A percentile compares a stretch with the other conserved stretches of the same genome.
These are phyloP conservation scores for Psittacula echo DNA, from an alignment of 2,797 vertebrate species.

Conservation along the genomic window DNA sequence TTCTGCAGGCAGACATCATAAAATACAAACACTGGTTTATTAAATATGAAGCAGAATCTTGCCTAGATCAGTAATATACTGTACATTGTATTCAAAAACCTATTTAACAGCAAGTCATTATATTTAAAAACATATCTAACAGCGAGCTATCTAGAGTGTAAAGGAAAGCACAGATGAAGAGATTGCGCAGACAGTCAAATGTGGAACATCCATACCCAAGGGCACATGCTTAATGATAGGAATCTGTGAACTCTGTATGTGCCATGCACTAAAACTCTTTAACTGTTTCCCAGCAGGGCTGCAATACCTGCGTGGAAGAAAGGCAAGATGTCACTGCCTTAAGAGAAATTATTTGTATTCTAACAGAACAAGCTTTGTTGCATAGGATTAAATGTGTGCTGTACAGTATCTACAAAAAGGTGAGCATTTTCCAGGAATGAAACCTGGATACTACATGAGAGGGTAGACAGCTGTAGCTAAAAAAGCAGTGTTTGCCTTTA, in stretches of 20 bases:
- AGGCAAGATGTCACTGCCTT: neutral
- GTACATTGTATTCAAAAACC: neutral
- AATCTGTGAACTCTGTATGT: neutral
- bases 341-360: neutral
- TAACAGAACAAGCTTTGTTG: neutral
- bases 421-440: neutral
- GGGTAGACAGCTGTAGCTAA: neutral
- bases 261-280: neutral
- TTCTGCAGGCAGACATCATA: neutral
- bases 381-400: neutral
- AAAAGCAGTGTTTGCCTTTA: neutral
- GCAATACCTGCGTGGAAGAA: neutral
- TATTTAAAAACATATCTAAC: neutral
- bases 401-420: neutral
- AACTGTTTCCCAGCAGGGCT: neutral
- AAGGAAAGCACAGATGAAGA: neutral
- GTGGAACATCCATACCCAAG: neutral
- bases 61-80: neutral
- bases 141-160: neutral
- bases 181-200: neutral
- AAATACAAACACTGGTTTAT: neutral
- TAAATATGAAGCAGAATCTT: neutral
- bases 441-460: neutral
- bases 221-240: neutral
- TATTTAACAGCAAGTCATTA: neutral